These are phyloP conservation scores for Drosophila barbarae DNA, from an alignment of 2,888 invertebrate species.

Conservation along the genomic window DNA sequence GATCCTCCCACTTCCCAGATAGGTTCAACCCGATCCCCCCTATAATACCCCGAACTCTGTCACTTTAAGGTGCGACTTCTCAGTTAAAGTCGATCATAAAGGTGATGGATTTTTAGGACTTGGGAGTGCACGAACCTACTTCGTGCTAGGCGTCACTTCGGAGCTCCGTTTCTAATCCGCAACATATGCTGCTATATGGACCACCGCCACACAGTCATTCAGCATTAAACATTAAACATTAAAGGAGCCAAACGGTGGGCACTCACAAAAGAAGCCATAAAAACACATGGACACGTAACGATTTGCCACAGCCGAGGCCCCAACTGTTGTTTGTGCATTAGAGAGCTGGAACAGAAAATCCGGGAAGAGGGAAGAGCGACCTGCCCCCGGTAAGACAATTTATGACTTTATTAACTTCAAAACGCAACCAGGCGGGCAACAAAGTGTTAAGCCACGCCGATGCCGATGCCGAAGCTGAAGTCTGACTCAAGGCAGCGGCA, in stretches of 20 bases:
- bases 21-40: neutral
- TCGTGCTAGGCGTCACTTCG: neutral
- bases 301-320: slow-evolving; percentile 62
- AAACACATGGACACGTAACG: slow-evolving; percentile 65
- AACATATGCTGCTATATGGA: slow-evolving; percentile 52
- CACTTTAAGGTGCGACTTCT: neutral
- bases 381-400: slow-evolving; percentile 70
- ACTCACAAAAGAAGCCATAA: slow-evolving; percentile 64
- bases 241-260: slow-evolving; percentile 30
- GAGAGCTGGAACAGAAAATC: slow-evolving; percentile 39
- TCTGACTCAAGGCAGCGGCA: slow-evolving; percentile 48
- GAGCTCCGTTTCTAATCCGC: slow-evolving; percentile 66
- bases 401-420: slow-evolving; percentile 71
- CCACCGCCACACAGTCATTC: slow-evolving; percentile 7
- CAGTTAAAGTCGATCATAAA: slow-evolving; percentile 24
- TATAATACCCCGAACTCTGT: neutral
- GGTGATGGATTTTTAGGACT: slow-evolving; percentile 23
- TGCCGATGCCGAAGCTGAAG: slow-evolving; percentile 11
- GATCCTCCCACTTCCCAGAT: neutral
- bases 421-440: slow-evolving; percentile 61
- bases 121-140: neutral
- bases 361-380: slow-evolving; percentile 34
- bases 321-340: slow-evolving; percentile 61
- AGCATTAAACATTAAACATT: slow-evolving; percentile 7
- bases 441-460: slow-evolving; percentile 41